Evolutionary conservation across 2,888 invertebrate genomes (phyloP).

Genomic region (Graphium colonna): DNA sequence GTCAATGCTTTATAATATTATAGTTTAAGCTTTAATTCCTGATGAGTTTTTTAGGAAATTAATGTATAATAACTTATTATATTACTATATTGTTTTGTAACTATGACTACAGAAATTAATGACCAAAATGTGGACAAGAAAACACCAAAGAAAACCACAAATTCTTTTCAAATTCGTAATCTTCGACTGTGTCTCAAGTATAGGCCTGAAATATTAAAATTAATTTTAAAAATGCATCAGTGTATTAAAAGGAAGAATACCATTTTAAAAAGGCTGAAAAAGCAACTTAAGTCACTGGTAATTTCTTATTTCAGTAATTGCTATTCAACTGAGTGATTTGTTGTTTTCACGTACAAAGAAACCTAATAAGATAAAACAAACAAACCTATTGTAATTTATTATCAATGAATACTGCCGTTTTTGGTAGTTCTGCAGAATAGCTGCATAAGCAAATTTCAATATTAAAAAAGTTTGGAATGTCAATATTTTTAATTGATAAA

Average conservation of each 20-base stretch:
- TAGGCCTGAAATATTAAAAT: constrained; percentile 79
- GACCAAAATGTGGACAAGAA: constrained; percentile 10
- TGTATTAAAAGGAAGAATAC: constrained; percentile 78
- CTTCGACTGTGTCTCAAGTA: constrained; percentile 68
- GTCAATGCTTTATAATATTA: too few relatives aligned
- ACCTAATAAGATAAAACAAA: too few relatives aligned
- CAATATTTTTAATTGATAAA: too few relatives aligned
- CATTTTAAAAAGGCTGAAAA: constrained; percentile 79
- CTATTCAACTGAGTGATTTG: too few relatives aligned
- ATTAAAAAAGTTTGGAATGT: too few relatives aligned
- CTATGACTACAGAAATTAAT: constrained; percentile 36
- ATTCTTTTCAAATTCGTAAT: constrained; percentile 38
- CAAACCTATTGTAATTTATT: too few relatives aligned
- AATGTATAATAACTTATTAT: not conserved
- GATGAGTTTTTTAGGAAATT: not conserved
- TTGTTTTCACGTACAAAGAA: too few relatives aligned
- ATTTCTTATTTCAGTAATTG: too few relatives aligned
- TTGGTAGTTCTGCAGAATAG: too few relatives aligned
- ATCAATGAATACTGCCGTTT: too few relatives aligned
- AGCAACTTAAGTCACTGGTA: constrained; percentile 77
- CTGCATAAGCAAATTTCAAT: too few relatives aligned
- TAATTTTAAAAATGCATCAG: constrained; percentile 79
- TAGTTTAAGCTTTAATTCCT: too few relatives aligned
- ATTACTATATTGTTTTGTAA: not conserved
- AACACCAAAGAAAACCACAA: constrained; percentile 30